Evolutionary conservation across 1,140 invertebrate genomes (phyloP), one percentile per base, ranked within the genome.

Genomic region (Apis florea): DNA sequence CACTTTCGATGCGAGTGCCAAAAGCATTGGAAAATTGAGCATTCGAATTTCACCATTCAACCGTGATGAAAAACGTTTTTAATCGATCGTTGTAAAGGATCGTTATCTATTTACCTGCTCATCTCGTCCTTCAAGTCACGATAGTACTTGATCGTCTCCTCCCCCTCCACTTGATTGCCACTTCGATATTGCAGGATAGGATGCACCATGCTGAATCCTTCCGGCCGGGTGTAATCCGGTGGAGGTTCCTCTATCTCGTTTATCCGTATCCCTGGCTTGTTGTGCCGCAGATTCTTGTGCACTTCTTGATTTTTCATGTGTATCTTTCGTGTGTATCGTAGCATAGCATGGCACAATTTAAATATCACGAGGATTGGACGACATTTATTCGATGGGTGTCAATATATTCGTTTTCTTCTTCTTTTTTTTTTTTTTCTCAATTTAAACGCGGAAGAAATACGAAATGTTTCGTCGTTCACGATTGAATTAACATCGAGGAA

Each of bases 241-340:
- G 95, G 95, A 12, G 94, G 90, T 49, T 94, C 91, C 64, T 94
- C 93, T 26, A 96, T 91, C 8, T 95, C 94, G 47, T 93, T 90
- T 54, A 95, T 74, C 40, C 93, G 91, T 19, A 96, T 92, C 2
- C 95, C 94, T 4, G 94, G 93, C 87, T 96, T 96, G 83, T 96
- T 96, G 11, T 94, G 93, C 8, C 96, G 93, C 53, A 96, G 91
- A 88, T 95, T 95, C 85, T 96, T 96, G 88, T 96, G 96, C 11
- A 95, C 92, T 61, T 96, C 96, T 91, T 96, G 95, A 88, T 96
- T 96, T 76, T 94, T 94, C 91, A 95, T 94, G 83, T 96, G 96
- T 47, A 96, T 95, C 95, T 96, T 81, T 10, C 15, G 17, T n/a
- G n/a, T n/a, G n/a, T 15, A n/a, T 0, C 19, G 11, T 54, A 15